Evolutionary conservation across 1,140 invertebrate genomes (phyloP).

Genomic region (Drosophila ficusphila): DNA sequence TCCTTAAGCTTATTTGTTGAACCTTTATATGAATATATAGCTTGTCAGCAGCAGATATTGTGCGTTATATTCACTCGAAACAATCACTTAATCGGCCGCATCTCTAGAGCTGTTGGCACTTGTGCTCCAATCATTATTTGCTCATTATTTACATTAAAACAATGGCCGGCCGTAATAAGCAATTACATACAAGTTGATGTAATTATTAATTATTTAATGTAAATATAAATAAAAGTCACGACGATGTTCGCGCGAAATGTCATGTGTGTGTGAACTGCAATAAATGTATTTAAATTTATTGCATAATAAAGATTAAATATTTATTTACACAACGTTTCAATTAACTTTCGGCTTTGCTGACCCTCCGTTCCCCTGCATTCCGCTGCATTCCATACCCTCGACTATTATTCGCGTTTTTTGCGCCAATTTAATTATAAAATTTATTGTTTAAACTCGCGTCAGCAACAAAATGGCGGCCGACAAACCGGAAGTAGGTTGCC

Average conservation of each 20-base stretch:
- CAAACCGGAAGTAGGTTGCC: conserved; percentile 70
- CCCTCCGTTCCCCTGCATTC: conserved; percentile 13
- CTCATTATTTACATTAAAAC: conserved; percentile 45
- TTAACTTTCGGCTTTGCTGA: conserved; percentile 76
- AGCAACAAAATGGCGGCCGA: conserved; percentile 69
- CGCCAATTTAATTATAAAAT: conserved; percentile 79
- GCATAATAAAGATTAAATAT: conserved; percentile 83
- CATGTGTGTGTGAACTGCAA: conserved; percentile 32
- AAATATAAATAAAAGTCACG: conserved; percentile 63
- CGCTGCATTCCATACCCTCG: too few relatives aligned
- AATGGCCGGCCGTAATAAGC: conserved; percentile 68
- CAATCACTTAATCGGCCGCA: conserved; percentile 20
- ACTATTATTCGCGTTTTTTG: conserved; percentile 49
- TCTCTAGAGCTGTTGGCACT: conserved; percentile 26
- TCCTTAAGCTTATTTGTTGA: background rate
- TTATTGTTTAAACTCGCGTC: conserved; percentile 72
- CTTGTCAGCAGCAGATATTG: background rate
- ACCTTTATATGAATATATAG: background rate
- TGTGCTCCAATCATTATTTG: conserved; percentile 41
- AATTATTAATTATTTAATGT: conserved; percentile 82
- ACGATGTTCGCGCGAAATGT: conserved; percentile 7
- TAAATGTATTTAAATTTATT: conserved; percentile 83
- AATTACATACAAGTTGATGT: conserved; percentile 79
- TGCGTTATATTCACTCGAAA: background rate
- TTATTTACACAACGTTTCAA: conserved; percentile 83